These are phyloP conservation scores for Pachyseris speciosa DNA, from an alignment of 64 coral and sea anemone species.

Conservation along the genomic window DNA sequence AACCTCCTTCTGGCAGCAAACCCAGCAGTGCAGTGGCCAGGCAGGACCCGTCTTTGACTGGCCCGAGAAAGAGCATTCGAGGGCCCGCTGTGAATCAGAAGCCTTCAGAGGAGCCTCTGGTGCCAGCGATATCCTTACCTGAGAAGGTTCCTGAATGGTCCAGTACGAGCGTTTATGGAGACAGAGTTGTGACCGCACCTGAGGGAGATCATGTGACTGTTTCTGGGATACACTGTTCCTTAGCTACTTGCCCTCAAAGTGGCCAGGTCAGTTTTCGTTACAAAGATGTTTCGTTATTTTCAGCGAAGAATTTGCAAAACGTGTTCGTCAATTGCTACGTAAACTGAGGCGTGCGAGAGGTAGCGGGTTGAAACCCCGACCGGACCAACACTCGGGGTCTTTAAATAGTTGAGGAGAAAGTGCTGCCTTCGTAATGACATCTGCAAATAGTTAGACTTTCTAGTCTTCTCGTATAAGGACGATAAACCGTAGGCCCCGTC, in stretches of 20 bases:
- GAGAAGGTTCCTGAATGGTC: constrained; percentile 79
- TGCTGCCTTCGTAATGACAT: too few relatives aligned
- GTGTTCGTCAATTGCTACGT: too few relatives aligned
- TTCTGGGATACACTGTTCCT: constrained; percentile 67
- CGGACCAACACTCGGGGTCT: too few relatives aligned
- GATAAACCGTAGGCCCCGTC: too few relatives aligned
- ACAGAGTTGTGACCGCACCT: constrained; percentile 50
- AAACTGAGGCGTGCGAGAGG: too few relatives aligned
- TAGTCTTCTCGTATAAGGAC: too few relatives aligned
- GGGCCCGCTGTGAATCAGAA: constrained; percentile 33
- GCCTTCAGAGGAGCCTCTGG: constrained; percentile 76
- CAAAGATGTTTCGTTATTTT: not conserved
- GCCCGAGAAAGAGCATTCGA: constrained; percentile 51
- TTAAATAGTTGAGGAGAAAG: too few relatives aligned
- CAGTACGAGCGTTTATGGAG: constrained; percentile 75
- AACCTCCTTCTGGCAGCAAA: constrained; percentile 36
- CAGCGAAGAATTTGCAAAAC: not conserved
- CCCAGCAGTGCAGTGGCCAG: constrained; percentile 50
- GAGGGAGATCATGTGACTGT: constrained; percentile 69
- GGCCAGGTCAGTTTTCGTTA: constrained; percentile 73
- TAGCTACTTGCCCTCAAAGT: constrained; percentile 84
- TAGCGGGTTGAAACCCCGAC: too few relatives aligned
- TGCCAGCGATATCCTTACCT: constrained; percentile 58
- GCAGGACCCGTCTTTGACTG: constrained; percentile 27
- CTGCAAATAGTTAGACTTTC: too few relatives aligned